phyloP scores from a whole-genome alignment of 1,140 invertebrate species.

The Drosophila quadrilineata region DNA sequence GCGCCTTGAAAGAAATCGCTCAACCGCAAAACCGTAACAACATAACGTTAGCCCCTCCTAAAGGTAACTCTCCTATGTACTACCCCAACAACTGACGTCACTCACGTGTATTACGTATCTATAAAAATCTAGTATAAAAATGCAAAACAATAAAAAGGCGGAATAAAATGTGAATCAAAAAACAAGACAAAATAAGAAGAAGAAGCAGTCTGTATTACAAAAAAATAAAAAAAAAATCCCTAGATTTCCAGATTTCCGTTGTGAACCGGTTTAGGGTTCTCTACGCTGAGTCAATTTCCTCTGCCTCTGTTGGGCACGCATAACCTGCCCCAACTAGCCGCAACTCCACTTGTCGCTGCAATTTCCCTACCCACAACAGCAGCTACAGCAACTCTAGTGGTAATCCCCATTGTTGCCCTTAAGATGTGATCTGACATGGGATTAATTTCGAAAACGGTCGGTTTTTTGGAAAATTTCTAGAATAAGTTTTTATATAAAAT shows the following conservation, averaged over 20 bases:
- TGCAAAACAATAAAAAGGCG: too few species aligned
- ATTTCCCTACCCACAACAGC: not conserved
- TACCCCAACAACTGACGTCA: constrained; percentile 17
- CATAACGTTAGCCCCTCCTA: too few species aligned
- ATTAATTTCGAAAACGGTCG: too few species aligned
- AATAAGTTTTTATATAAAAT: too few species aligned
- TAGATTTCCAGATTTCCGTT: constrained; percentile 8
- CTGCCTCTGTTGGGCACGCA: constrained; percentile 10
- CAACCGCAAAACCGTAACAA: too few species aligned
- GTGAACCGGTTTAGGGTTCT: constrained; percentile 4
- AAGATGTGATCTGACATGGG: constrained; percentile 3
- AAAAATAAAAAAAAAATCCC: constrained; percentile 6
- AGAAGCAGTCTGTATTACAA: not conserved
- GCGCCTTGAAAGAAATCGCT: too few species aligned
- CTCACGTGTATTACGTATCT: too few species aligned
- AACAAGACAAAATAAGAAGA: not conserved
- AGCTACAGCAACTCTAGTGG: too few species aligned
- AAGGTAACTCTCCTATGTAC: too few species aligned
- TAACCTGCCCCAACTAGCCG: not conserved
- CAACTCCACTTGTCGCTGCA: not conserved
- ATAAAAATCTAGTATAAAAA: too few species aligned
- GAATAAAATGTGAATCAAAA: not conserved
- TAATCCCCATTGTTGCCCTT: too few species aligned
- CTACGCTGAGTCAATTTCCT: not conserved
- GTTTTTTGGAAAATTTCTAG: too few species aligned